A percentile compares a stretch with the other conserved stretches of the same genome.
Conservation (phyloP, 2,797 vertebrate genomes). For the Spea hammondii region DNA sequence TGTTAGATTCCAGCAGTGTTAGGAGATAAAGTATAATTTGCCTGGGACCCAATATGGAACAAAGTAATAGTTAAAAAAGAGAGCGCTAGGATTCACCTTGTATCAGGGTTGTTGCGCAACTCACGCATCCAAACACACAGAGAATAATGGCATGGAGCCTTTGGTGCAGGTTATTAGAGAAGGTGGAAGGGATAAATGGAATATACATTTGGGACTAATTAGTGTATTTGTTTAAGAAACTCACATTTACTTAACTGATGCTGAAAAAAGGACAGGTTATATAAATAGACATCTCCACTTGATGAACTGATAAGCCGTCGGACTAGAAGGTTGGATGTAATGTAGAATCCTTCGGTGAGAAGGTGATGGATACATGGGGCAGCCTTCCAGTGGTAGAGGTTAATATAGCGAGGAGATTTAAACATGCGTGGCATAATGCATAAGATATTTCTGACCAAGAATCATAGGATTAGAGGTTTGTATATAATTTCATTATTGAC, state of each 20-base stretch:
- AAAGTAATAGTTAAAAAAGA: conserved; percentile 5
- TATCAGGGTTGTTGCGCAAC: conserved; percentile 10
- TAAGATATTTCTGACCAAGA: no score
- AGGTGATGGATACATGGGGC: no score
- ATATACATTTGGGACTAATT: conserved; percentile 43
- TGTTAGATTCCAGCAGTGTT: conserved; percentile 25
- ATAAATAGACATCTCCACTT: conserved; percentile 5
- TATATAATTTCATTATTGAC: not conserved
- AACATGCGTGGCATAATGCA: no score
- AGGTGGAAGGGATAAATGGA: conserved; percentile 42
- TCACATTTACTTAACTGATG: conserved; percentile 37
- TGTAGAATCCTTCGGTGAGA: no score
- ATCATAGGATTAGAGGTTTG: not conserved
- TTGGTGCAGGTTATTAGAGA: conserved; percentile 31
- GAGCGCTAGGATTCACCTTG: not conserved
- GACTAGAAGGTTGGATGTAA: no score
- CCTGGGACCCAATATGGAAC: not conserved
- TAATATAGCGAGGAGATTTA: no score
- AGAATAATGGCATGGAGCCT: conserved; percentile 18
- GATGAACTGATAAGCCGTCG: no score
- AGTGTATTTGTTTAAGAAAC: conserved; percentile 44
- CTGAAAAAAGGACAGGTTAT: conserved; percentile 33
- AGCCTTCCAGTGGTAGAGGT: no score
- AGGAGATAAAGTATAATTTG: not conserved
- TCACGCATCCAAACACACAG: conserved; percentile 1